Evolutionary conservation across 2,888 invertebrate genomes (phyloP), one percentile per base, ranked within the genome.

Genomic region (Eretmocerus hayati): DNA sequence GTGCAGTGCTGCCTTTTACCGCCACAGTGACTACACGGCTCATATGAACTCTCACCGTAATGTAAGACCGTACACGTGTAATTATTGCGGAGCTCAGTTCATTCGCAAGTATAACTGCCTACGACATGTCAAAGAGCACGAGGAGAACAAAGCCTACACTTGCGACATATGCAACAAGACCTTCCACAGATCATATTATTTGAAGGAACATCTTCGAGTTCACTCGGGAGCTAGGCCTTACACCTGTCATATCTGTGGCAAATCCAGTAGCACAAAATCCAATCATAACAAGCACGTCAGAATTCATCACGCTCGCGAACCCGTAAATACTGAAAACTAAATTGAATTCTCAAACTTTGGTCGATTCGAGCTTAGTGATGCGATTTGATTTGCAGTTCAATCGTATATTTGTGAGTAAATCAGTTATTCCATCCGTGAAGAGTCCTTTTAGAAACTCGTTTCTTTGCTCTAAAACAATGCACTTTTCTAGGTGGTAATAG

Each of bases 241-340:
- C 72, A 79, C 86, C 1, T 91, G 91, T 73, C 87, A 86, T 62
- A 87, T 91, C 50, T 91, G 91, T 71, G 90, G 90, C 23, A 91
- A 91, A 73, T 85, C 87, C 8, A 89, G 89, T 40, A 85, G 87
- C 59, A 90, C 90, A 46, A 90, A 90, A 73, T 89, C 89, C 37
- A 91, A 91, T 74, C 90, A 91, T 64, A 90, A 90, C 64, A 90
- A 90, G 70, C 90, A 91, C 71, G 80, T 90, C 50, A 85, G 86
- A 73, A 90, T 90, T 61, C 91, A 91, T 71, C 90, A 90, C 73
- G 89, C 90, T 43, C 75, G 90, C 44, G 90, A 90, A 70, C 87
- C 89, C 31, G 83, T 90, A 56, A 89, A 86, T 58, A 87, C 89
- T 8, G 91, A 90, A 66, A 84, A 84, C 70, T 86, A 78, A 75